Evolutionary conservation across 2,888 invertebrate species (phyloP), one percentile per base, ranked within the genome.

Genomic region (Sycophila texana): DNA sequence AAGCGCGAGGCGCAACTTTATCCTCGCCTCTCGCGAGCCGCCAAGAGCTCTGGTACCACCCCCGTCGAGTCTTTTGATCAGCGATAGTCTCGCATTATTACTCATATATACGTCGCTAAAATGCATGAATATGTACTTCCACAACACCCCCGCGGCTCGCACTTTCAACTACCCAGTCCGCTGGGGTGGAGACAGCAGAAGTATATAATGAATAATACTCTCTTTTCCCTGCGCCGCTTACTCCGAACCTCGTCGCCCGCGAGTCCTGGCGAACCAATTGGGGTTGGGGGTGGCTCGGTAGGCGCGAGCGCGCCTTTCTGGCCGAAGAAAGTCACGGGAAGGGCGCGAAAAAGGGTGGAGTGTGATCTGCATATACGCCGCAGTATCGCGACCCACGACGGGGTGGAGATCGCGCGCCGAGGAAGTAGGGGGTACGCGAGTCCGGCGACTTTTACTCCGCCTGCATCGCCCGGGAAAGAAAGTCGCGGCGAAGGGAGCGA

Each of bases 361-460:
- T 58, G 26, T n/a, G 58, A 71, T 26, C 65, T 18, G n/a, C 16
- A 12, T 22, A 61, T n/a, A n/a, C n/a, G n/a, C n/a, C 26, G 18
- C 20, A 16, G 30, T 1, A 0, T 4, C n/a, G 51, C 16, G 49
- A 49, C 47, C 12, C 14, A 20, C 61, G 18, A 55, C 16, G 71
- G 49, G 63, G 47, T 67, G 18, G 49, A 10, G 22, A 61, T 26
- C 26, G n/a, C 26, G n/a, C 26, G n/a, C 30, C 18, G 26, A 47
- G 47, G 49, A 47, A 57, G 47, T n/a, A n/a, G 39, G 20, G 49
- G 55, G 26, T 10, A 5, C 53, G 39, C 63, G 55, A 76, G 61
- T 61, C 22, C 20, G 47, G 53, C 57, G 75, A 68, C 72, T 81
- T 84, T 85, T 84, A 85, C 86, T 84, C 88, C 87, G 86, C 86